A percentile compares a stretch with the other conserved stretches of the same genome.
Evolutionary conservation across 1,140 invertebrate genomes (phyloP).

Genomic region (Trichogramma pretiosum): DNA sequence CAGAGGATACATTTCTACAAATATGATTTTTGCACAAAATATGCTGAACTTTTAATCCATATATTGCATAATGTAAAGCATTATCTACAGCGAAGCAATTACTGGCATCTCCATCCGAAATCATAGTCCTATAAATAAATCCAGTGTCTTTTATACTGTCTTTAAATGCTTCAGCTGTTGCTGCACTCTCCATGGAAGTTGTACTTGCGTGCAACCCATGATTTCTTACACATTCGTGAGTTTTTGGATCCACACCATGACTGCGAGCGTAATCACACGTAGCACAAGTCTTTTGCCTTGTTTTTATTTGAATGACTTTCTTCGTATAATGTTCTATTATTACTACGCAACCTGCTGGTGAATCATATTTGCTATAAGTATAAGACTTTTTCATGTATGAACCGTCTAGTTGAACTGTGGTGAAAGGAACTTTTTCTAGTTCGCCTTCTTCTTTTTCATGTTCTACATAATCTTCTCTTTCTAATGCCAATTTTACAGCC

Average conservation of each 20-base stretch:
- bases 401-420: background rate
- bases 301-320: background rate
- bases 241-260: background rate
- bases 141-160: constrained; percentile 15
- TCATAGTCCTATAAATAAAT: constrained; percentile 4
- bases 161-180: background rate
- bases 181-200: background rate
- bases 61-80: background rate
- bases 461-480: background rate
- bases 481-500: background rate
- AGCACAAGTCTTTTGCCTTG: background rate
- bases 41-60: constrained; percentile 2
- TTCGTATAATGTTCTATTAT: background rate
- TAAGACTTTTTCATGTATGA: constrained; percentile 5
- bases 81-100: background rate
- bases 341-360: background rate
- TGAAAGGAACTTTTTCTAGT: background rate
- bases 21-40: constrained; percentile 2
- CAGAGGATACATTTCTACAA: background rate
- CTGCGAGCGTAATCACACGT: background rate
- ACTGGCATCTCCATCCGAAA: constrained; percentile 2
- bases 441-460: too few species aligned
- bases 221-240: background rate
- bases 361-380: background rate
- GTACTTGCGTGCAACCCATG: background rate